A percentile compares a stretch with the other conserved stretches of the same genome.
Conservation (phyloP, 2,113 vertebrate genomes). For the Hippocampus mohnikei region DNA sequence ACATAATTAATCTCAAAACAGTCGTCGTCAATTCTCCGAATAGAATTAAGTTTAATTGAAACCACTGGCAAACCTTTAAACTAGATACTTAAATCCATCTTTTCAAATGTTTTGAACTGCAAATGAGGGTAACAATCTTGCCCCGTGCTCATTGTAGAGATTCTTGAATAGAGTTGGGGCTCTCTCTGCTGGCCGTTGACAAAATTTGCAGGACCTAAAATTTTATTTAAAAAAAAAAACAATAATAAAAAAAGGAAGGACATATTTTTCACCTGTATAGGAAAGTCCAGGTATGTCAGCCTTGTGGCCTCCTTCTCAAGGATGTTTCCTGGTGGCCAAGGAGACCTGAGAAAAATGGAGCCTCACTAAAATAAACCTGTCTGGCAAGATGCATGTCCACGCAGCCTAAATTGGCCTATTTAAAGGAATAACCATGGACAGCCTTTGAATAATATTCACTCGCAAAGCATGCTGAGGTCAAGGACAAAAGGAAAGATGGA, state of each 20-base stretch:
- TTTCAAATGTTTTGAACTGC: not conserved
- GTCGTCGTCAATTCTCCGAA: no score
- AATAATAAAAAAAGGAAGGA: not conserved
- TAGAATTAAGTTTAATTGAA: no score
- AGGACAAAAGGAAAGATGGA: constrained; percentile 52
- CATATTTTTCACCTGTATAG: constrained; percentile 54
- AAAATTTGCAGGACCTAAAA: constrained; percentile 35
- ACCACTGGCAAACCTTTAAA: not conserved
- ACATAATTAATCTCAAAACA: no score
- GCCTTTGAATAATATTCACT: constrained; percentile 76
- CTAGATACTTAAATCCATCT: not conserved
- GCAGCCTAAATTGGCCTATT: constrained; percentile 76
- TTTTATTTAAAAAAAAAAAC: not conserved
- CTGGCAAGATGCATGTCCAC: constrained; percentile 77
- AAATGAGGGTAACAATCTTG: not conserved
- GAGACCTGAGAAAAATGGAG: constrained; percentile 80
- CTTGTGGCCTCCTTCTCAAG: constrained; percentile 76
- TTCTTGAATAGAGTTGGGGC: constrained; percentile 41
- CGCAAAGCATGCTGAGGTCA: constrained; percentile 68
- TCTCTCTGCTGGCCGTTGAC: constrained; percentile 53
- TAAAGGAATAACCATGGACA: constrained; percentile 75
- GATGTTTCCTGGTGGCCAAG: constrained; percentile 71
- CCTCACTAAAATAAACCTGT: constrained; percentile 80
- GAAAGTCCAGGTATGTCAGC: constrained; percentile 58
- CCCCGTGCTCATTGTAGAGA: constrained; percentile 2